Evolutionary conservation across 2,888 invertebrate genomes (phyloP).

Genomic region (Ctenicera cuprea): DNA sequence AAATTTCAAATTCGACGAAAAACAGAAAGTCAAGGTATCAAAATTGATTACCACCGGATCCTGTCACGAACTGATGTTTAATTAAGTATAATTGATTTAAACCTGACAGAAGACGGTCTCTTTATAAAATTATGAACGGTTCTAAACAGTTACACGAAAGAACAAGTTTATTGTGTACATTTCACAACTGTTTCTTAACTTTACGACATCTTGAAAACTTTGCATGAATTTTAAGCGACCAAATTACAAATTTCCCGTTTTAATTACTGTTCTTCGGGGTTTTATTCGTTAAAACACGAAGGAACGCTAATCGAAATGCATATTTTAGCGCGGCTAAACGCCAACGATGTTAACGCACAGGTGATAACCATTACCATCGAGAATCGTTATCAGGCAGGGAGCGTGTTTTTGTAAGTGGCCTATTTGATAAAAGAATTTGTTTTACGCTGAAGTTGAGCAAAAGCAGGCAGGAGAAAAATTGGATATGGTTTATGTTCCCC

Average conservation of each 20-base stretch:
- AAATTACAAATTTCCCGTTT: constrained; percentile 22
- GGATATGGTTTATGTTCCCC: too few relatives aligned
- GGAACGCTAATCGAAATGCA: constrained; percentile 26
- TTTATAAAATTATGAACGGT: background rate
- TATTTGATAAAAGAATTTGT: background rate
- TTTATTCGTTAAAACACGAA: constrained; percentile 17
- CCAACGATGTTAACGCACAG: constrained; percentile 16
- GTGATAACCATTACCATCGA: constrained; percentile 21
- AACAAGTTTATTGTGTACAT: constrained; percentile 20
- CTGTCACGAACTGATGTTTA: constrained; percentile 21
- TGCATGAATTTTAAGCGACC: constrained; percentile 5
- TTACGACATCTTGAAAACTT: background rate
- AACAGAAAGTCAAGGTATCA: constrained; percentile 15
- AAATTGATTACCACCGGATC: constrained; percentile 18
- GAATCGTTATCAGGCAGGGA: constrained; percentile 15
- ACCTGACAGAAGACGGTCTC: background rate
- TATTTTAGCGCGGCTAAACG: constrained; percentile 14
- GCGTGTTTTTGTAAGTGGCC: constrained; percentile 1
- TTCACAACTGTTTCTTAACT: constrained; percentile 20
- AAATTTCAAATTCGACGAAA: background rate
- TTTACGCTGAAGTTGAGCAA: too few relatives aligned
- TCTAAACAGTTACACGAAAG: background rate
- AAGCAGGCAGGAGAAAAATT: background rate
- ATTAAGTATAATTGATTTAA: constrained; percentile 24
- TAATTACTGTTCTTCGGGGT: constrained; percentile 20